Evolutionary conservation across 2,113 vertebrate genomes (phyloP).

Genomic region (Lepus americanus): DNA sequence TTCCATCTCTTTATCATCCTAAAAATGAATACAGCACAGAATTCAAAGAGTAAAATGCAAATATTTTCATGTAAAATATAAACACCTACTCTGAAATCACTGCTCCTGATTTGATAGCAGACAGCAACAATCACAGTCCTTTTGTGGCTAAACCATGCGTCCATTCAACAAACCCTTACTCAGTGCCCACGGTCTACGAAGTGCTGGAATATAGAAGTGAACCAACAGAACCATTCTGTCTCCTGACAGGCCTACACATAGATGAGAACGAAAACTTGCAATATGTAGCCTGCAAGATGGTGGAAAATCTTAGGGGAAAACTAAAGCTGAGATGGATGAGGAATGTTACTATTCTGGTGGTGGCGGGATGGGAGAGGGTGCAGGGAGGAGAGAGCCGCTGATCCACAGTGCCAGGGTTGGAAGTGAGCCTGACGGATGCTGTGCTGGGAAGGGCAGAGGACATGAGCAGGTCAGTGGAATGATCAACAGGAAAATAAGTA

Average conservation of each 20-base stretch:
- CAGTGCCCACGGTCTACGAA: too few relatives aligned
- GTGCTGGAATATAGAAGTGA: fast-evolving
- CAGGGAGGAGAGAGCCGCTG: too few relatives aligned
- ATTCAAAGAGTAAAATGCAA: too few relatives aligned
- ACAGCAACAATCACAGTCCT: neutral
- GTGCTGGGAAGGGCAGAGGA: neutral
- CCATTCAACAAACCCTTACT: fast-evolving
- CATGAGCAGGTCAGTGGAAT: neutral
- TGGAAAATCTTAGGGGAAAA: neutral
- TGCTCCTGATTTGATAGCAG: neutral
- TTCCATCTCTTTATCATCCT: neutral
- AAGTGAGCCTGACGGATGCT: too few relatives aligned
- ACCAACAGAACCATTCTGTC: too few relatives aligned
- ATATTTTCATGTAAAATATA: neutral
- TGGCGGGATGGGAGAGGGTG: too few relatives aligned
- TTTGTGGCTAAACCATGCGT: neutral
- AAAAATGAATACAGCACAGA: neutral
- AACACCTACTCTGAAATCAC: neutral
- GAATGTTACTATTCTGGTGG: fast-evolving
- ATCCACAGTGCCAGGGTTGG: too few relatives aligned
- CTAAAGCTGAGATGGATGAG: neutral
- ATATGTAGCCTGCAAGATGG: fast-evolving
- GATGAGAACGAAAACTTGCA: fast-evolving
- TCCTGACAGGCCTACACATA: neutral
- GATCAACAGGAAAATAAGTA: neutral